Conservation (phyloP, 2,888 invertebrate species). For the Trichacis sp. region DNA sequence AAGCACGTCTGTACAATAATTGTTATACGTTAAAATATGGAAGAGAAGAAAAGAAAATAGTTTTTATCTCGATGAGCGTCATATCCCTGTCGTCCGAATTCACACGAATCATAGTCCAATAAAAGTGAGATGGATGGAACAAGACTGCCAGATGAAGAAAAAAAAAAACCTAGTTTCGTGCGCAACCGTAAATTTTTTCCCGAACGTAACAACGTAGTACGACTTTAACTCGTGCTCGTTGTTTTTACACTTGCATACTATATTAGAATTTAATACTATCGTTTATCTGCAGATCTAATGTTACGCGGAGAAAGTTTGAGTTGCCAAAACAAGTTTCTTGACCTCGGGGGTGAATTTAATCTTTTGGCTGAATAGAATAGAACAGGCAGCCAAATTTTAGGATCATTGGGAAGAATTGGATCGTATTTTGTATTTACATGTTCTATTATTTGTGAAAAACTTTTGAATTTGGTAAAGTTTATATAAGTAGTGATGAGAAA, state of each 20-base stretch:
- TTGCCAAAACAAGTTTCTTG: too few relatives aligned
- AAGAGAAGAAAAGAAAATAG: conserved; percentile 17
- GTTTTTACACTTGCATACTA: conserved; percentile 2
- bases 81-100: conserved; percentile 40
- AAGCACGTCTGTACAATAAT: conserved; percentile 44
- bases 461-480: too few relatives aligned
- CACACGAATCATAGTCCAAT: conserved; percentile 31
- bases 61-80: conserved; percentile 36
- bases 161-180: conserved; percentile 10
- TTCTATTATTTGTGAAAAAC: too few relatives aligned
- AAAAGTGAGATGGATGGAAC: conserved; percentile 42
- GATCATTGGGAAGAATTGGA: too few relatives aligned
- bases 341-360: too few relatives aligned
- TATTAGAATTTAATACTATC: background rate
- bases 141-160: conserved; percentile 33
- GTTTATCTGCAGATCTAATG: background rate
- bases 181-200: conserved; percentile 14
- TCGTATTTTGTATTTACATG: too few relatives aligned
- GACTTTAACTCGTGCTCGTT: conserved; percentile 3
- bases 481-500: too few relatives aligned
- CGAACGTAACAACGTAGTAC: conserved; percentile 15
- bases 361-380: too few relatives aligned
- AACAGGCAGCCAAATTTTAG: too few relatives aligned
- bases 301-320: too few relatives aligned
- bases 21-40: conserved; percentile 36